These are phyloP conservation scores for Eugnorisma glareosa DNA, from an alignment of 2,888 invertebrate species.

Conservation along the genomic window DNA sequence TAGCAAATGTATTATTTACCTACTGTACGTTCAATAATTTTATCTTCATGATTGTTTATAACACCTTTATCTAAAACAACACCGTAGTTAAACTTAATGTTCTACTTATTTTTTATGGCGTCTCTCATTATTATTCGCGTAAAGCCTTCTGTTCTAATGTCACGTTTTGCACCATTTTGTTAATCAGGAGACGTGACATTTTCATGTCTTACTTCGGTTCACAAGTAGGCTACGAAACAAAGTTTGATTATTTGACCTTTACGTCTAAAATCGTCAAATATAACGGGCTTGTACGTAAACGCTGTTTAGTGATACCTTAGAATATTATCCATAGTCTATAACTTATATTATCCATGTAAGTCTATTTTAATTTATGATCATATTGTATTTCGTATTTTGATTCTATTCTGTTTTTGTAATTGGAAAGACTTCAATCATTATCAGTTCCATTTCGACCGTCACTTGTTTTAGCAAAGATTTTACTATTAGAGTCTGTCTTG, in stretches of 20 bases:
- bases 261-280: conserved; percentile 7
- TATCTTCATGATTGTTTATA: conserved; percentile 21
- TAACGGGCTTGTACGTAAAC: background rate
- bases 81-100: conserved; percentile 31
- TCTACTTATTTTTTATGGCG: conserved; percentile 52
- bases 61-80: conserved; percentile 15
- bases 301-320: background rate
- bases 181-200: conserved; percentile 70
- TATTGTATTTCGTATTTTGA: background rate
- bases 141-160: conserved; percentile 63
- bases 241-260: conserved; percentile 20
- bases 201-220: conserved; percentile 51
- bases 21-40: background rate
- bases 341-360: background rate
- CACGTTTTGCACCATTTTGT: conserved; percentile 66
- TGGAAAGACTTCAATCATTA: background rate
- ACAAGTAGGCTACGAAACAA: conserved; percentile 43
- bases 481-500: background rate
- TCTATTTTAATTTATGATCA: background rate
- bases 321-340: too few relatives aligned
- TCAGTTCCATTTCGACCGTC: background rate
- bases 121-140: conserved; percentile 43
- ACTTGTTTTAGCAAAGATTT: background rate
- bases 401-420: background rate
- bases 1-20: background rate